Evolutionary conservation across 2,797 vertebrate genomes (phyloP), one percentile per base, ranked within the genome.

Genomic region (Darevskia mixta): DNA sequence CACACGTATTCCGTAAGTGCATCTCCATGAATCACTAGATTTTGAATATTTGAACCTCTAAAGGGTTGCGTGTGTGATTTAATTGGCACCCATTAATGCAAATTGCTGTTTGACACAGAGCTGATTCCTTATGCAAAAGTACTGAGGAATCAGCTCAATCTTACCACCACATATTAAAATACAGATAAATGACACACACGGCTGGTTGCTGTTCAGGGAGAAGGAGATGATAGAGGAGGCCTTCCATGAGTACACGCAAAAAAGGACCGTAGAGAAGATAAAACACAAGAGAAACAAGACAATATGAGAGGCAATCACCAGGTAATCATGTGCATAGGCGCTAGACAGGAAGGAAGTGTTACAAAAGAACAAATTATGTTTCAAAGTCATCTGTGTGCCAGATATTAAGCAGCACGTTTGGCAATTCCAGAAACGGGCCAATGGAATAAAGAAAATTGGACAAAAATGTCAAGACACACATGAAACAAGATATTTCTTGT

Each of bases 211-310:
- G 29, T 72, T 91, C 90, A 77, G 41, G 23, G 10, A 10, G 10
- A 82, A 86, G 92, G 89, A 92, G 87, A 91, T 93, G 89, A 87
- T 58, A 85, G 82, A 85, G 91, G 92, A 95, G 91, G 79, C 49
- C 35, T 88, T 93, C 92, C 88, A 92, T 93, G 92, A 88, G 76
- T 75, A 91, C 80, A 66, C 92, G 83, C 92, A 93, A 93, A 92
- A 95, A 92, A 82, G 87, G 90, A 88, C 79, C 85, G 87, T 80
- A 69, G 13, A 1, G 82, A 89, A 93, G 89, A 91, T 94, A 93
- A 85, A 49, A 4, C 18, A 90, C 27, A 91, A 89, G 88, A 92
- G 86, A 92, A 92, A 89, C 29, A 91, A 90, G 91, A 91, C 90
- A 90, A 92, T 80, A 88, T 75, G 84, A 89, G 89, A 92, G 90